These are phyloP conservation scores for Fistularia tabacaria DNA, from an alignment of 2,797 vertebrate species.

Conservation along the genomic window DNA sequence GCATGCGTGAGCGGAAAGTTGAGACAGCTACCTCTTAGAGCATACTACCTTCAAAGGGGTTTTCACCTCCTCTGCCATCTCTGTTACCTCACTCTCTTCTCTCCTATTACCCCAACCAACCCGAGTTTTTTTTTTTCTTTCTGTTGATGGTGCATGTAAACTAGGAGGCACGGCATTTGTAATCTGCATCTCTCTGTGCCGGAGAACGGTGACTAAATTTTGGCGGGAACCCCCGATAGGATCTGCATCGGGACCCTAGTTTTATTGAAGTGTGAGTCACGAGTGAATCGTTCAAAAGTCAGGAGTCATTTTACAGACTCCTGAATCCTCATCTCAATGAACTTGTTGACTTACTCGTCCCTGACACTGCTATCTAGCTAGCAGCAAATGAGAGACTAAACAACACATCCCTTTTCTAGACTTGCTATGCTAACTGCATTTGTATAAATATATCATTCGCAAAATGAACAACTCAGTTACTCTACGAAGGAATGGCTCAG, in stretches of 20 bases:
- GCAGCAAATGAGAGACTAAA: too few species aligned
- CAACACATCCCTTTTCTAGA: too few species aligned
- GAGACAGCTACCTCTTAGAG: constrained; percentile 40
- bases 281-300: too few species aligned
- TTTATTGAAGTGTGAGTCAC: too few species aligned
- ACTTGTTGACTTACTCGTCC: too few species aligned
- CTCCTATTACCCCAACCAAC: background rate
- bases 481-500: too few species aligned
- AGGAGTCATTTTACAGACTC: too few species aligned
- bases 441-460: too few species aligned
- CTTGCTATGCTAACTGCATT: too few species aligned
- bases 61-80: constrained; percentile 8
- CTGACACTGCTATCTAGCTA: too few species aligned
- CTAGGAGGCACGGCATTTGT: constrained; percentile 57
- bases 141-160: constrained; percentile 39
- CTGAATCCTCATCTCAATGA: too few species aligned
- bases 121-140: background rate
- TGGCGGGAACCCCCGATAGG: constrained; percentile 55
- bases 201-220: constrained; percentile 47
- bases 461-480: too few species aligned
- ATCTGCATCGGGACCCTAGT: constrained; percentile 46
- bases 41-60: constrained; percentile 32
- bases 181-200: constrained; percentile 62
- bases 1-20: constrained; percentile 14
- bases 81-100: background rate